Base-by-base conservation (phyloP, 2,888 invertebrate species). In the Ichneumon xanthorius region DNA sequence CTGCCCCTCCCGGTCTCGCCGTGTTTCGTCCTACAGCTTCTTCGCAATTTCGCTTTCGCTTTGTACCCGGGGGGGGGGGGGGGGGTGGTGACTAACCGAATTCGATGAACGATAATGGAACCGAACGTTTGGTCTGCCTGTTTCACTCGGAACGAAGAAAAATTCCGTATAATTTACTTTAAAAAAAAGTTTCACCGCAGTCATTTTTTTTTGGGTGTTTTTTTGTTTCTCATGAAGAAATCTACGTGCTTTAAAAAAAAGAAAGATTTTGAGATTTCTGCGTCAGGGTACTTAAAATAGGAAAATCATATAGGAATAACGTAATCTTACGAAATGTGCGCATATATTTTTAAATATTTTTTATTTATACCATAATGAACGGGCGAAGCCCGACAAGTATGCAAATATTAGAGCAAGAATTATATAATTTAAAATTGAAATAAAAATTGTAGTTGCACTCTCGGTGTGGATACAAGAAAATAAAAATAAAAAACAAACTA, bases 71-170 rank as follows among this genome's bases (percentile, higher is more conserved):
- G 37, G 30, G 30, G 30, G 30, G 30, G 30, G 30, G 30, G 37
- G 9, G 37, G 11, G 11, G 40, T 22, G 71, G 67, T 82, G 85
- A 83, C 73, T 87, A 87, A 87, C 85, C 86, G 83, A 87, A 85
- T 86, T 86, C 87, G 85, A 77, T 78, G 70, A 83, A 83, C 87
- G 87, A 80, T 83, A 82, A 87, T 87, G 82, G 83, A 80, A 78
- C 30, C 76, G 53, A 61, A 70, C 81, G 79, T 65, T 82, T 50
- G 85, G 55, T 68, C 77, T 80, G 85, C 77, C 73, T 50, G 73
- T 53, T 80, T 80, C 80, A 53, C 73, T 85, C 76, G 76, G 48
- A 65, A 58, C 70, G 40, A 65, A 63, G 16, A 14, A 73, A 72
- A 58, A 77, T 61, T 61, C 30, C 33, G 40, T 53, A 50, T 45